Percentiles rank a stretch among this genome's conserved stretches.
Evolutionary conservation across 2,888 invertebrate genomes (phyloP).

Genomic region (Melinopterus prodromus): DNA sequence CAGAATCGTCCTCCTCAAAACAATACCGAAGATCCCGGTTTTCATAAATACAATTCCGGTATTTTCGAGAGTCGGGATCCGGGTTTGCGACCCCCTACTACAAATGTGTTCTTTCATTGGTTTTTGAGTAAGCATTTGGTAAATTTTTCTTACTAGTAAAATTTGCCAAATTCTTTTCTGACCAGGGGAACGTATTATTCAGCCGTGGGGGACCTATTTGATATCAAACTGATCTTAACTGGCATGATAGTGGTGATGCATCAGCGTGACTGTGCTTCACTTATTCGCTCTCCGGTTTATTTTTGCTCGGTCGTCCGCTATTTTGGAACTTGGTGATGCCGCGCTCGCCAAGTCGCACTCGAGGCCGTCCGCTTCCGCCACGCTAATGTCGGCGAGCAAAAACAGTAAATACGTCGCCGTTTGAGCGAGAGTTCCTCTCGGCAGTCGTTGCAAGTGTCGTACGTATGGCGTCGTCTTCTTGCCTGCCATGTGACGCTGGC

Average conservation of each 20-base stretch:
- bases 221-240: neutral
- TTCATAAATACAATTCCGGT: too few relatives aligned
- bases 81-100: too few relatives aligned
- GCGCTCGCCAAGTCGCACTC: neutral
- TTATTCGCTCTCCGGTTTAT: neutral
- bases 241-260: neutral
- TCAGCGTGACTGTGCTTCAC: neutral
- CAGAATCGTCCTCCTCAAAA: too few relatives aligned
- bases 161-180: too few relatives aligned
- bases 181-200: too few relatives aligned
- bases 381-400: neutral
- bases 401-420: constrained; percentile 5
- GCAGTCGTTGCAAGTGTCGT: constrained; percentile 8
- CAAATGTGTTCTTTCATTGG: too few relatives aligned
- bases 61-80: too few relatives aligned
- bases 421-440: constrained; percentile 7
- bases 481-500: constrained; percentile 34
- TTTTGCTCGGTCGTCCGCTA: neutral
- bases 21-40: too few relatives aligned
- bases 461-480: neutral
- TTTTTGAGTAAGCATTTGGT: too few relatives aligned
- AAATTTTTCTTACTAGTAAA: too few relatives aligned
- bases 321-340: neutral
- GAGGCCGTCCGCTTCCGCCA: neutral
- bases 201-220: neutral